Evolutionary conservation across 2,888 invertebrate species (phyloP), one percentile per base, ranked within the genome.

Genomic region (Cerastis rubricosa): DNA sequence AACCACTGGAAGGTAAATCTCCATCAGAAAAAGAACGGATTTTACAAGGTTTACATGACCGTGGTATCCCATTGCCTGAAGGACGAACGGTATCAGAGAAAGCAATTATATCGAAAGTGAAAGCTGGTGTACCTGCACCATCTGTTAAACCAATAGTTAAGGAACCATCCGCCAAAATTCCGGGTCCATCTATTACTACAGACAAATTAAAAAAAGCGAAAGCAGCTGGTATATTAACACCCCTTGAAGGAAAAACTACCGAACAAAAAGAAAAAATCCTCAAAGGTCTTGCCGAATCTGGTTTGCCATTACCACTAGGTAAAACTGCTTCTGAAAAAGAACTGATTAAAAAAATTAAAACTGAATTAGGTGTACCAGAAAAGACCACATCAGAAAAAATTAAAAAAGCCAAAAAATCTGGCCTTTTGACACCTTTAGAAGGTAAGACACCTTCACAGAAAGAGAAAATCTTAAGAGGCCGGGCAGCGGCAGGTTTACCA

Each of bases 391-490:
- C 80, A 5, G 85, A 78, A 59, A 77, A 81, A 76, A 65, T 81
- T 0, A 75, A 61, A 51, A 83, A 77, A 74, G 83, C 82, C 0
- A 76, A 68, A 68, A 67, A 64, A 43, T 71, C 78, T 12, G 87
- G 89, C 17, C 47, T 87, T 29, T 57, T 92, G 40, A 89, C 89
- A 14, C 91, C 92, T 14, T 73, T 91, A 35, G 83, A 85, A 71
- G 91, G 91, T 6, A 92, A 91, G 80, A 85, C 89, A 12, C 82
- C 78, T 19, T 75, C 87, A 40, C 87, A 92, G 75, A 92, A 90
- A 70, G 90, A 91, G 70, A 91, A 86, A 79, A 90, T 91, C 74
- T 64, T 92, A 0, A 88, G 81, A 82, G 89, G 89, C 4, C 68
- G 90, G 71, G 90, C 85, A 54, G 83, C 72, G 22, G 76, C 84